Evolutionary conservation across 1,140 invertebrate species (phyloP).

Genomic region (Pteromalus puparum): DNA sequence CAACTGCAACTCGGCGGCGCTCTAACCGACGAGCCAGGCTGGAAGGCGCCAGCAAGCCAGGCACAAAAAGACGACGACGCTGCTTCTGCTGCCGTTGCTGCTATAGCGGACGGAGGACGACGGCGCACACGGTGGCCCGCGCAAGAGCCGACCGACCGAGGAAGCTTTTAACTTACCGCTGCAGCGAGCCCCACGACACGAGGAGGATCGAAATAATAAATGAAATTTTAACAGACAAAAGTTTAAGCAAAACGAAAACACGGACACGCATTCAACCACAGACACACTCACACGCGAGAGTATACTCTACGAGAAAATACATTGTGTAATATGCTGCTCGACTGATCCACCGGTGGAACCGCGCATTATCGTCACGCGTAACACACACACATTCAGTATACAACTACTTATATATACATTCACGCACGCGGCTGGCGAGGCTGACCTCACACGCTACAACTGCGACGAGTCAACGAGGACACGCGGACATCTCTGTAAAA

Average conservation of each 20-base stretch:
- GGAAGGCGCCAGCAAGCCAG: constrained; percentile 32
- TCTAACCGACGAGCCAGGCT: constrained; percentile 70
- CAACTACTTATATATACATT: not conserved
- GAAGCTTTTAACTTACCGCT: not conserved
- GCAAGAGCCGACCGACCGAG: not conserved
- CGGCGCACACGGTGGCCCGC: too few species aligned
- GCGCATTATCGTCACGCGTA: not conserved
- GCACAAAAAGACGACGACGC: constrained; percentile 44
- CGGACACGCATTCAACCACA: not conserved
- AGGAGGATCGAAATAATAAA: not conserved
- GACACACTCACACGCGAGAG: not conserved
- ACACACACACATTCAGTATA: not conserved
- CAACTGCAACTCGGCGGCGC: constrained; percentile 82
- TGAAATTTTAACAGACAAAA: not conserved
- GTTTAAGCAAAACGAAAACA: not conserved
- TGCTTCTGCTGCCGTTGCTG: constrained; percentile 19
- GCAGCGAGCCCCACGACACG: not conserved
- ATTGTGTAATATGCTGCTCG: constrained; percentile 19
- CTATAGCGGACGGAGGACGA: not conserved
- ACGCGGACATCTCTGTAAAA: not conserved
- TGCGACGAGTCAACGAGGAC: not conserved
- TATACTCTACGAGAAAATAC: not conserved
- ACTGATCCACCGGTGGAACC: constrained; percentile 26
- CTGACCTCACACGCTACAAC: not conserved
- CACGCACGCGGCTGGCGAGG: not conserved